A percentile compares a stretch with the other conserved stretches of the same genome.
Conservation (phyloP, 2,113 vertebrate species). For the Apistogramma diplotaenia region DNA sequence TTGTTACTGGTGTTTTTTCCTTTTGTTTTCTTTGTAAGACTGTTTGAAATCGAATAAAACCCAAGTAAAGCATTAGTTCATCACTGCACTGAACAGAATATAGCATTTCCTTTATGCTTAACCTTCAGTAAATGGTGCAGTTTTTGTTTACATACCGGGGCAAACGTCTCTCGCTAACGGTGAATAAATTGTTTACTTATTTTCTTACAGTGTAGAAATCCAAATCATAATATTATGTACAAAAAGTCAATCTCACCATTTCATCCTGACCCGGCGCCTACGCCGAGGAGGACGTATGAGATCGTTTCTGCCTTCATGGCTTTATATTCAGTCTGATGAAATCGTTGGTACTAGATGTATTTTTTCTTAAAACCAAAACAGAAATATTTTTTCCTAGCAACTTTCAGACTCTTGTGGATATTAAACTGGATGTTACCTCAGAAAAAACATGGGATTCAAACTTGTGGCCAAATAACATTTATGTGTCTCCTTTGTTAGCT, state of each 20-base stretch:
- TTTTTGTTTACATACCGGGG: background rate
- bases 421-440: conserved; percentile 14
- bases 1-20: background rate
- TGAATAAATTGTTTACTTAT: background rate
- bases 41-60: conserved; percentile 1
- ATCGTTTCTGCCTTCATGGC: conserved; percentile 16
- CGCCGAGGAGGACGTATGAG: background rate
- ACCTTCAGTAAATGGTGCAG: background rate
- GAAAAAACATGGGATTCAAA: conserved; percentile 28
- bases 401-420: conserved; percentile 20
- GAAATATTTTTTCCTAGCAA: conserved; percentile 51
- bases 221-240: background rate
- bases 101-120: background rate
- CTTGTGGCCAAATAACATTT: conserved; percentile 55
- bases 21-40: background rate
- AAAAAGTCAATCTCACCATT: background rate
- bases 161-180: background rate
- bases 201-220: conserved; percentile 29
- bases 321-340: conserved; percentile 58
- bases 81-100: background rate
- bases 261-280: background rate
- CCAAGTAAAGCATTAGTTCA: conserved; percentile 4
- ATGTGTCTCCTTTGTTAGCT: background rate
- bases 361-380: conserved; percentile 37
- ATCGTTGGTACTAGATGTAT: conserved; percentile 47